Conservation (phyloP, 2,888 invertebrate genomes). For the Nesidiocoris tenuis region DNA sequence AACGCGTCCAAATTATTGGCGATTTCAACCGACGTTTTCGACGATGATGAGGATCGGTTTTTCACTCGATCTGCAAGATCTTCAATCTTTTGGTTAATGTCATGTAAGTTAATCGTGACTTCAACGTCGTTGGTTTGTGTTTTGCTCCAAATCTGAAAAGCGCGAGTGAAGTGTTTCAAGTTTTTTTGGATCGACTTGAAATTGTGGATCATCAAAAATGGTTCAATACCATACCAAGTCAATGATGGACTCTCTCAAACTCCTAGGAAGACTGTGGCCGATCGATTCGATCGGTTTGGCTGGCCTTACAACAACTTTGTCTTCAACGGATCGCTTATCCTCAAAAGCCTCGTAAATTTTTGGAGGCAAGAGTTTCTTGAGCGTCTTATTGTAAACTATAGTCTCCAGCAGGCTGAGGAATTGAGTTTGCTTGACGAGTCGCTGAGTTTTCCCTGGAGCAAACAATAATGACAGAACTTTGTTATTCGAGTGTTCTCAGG, state of each 20-base stretch:
- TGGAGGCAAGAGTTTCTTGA: constrained; percentile 25
- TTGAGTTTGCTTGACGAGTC: constrained; percentile 61
- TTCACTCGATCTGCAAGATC: constrained; percentile 17
- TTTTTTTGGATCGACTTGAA: not conserved
- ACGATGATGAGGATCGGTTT: constrained; percentile 13
- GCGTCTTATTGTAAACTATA: constrained; percentile 55
- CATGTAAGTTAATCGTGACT: constrained; percentile 29
- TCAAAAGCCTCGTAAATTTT: constrained; percentile 22
- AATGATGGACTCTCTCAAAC: constrained; percentile 27
- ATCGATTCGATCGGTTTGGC: constrained; percentile 22
- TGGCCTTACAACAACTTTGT: constrained; percentile 19
- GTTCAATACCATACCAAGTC: constrained; percentile 15
- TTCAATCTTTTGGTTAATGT: constrained; percentile 30
- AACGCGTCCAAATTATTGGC: not conserved
- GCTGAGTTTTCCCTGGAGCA: constrained; percentile 53
- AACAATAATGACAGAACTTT: too few relatives aligned
- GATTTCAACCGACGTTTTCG: not conserved
- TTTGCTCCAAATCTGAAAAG: constrained; percentile 29
- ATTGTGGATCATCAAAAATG: constrained; percentile 3
- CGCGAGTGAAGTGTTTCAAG: not conserved
- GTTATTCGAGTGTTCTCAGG: too few relatives aligned
- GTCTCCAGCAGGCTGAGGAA: constrained; percentile 59
- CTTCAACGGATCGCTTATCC: constrained; percentile 22
- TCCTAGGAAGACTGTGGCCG: constrained; percentile 15
- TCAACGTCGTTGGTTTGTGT: constrained; percentile 10